Percentiles rank a stretch among this genome's conserved stretches.
phyloP scores from a whole-genome alignment of 2,888 invertebrate genomes.

The Parapristionchus giblindavisi region DNA sequence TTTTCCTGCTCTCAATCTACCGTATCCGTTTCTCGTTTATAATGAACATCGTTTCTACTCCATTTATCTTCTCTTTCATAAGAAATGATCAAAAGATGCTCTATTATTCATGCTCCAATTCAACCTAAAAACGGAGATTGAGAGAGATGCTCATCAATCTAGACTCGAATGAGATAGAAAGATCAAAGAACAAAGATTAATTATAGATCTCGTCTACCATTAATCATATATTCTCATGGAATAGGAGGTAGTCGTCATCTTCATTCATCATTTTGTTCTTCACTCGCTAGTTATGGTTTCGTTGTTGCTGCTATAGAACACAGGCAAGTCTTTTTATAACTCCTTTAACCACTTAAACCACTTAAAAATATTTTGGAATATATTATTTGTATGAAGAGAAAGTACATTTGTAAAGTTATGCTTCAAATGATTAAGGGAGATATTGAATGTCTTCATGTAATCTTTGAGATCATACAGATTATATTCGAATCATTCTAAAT shows the following conservation, averaged over 20 bases:
- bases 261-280: constrained; percentile 75
- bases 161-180: background rate
- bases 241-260: constrained; percentile 22
- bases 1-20: too few relatives aligned
- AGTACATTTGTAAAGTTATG: too few relatives aligned
- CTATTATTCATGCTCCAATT: too few relatives aligned
- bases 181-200: background rate
- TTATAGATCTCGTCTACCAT: constrained; percentile 19
- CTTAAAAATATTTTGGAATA: background rate
- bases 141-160: background rate
- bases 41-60: too few relatives aligned
- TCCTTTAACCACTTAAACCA: constrained; percentile 20
- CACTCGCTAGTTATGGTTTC: constrained; percentile 78
- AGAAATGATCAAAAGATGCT: too few relatives aligned
- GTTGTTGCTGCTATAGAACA: constrained; percentile 78
- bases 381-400: background rate
- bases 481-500: background rate
- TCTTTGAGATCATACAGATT: too few relatives aligned
- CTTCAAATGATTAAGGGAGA: too few relatives aligned
- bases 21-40: too few relatives aligned
- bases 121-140: too few relatives aligned
- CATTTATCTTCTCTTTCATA: too few relatives aligned
- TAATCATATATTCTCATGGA: constrained; percentile 23
- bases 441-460: too few relatives aligned
- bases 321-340: constrained; percentile 60